Percentiles rank a stretch among this genome's conserved stretches.
Evolutionary conservation across 2,888 invertebrate genomes (phyloP).

Genomic region (Eupsilia transversa): DNA sequence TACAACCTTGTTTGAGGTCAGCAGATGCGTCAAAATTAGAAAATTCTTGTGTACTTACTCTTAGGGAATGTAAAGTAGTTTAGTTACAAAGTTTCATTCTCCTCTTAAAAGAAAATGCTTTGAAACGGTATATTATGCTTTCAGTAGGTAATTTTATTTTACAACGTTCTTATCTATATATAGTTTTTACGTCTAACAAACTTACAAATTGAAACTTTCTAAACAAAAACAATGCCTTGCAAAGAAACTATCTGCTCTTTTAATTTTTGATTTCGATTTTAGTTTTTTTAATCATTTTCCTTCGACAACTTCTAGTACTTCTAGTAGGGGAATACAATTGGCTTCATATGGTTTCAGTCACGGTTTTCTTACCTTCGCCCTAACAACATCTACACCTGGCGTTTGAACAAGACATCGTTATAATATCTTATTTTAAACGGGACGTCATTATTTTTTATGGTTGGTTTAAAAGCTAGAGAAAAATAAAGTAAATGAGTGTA

Average conservation of each 20-base stretch:
- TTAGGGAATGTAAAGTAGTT: background rate
- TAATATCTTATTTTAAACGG: slow-evolving; percentile 31
- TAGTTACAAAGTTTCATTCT: background rate
- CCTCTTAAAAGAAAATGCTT: too few relatives aligned
- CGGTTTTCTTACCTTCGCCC: slow-evolving; percentile 44
- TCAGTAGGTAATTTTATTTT: background rate
- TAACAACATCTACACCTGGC: slow-evolving; percentile 30
- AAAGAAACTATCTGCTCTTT: background rate
- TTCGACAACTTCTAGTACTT: slow-evolving; percentile 25
- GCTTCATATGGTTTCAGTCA: slow-evolving; percentile 62
- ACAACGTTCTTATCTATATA: background rate
- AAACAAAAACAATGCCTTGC: background rate
- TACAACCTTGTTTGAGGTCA: too few relatives aligned
- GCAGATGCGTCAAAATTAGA: background rate
- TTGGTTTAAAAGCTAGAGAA: background rate
- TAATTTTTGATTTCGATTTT: background rate
- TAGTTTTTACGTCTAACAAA: background rate
- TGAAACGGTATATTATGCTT: background rate
- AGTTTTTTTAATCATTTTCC: background rate
- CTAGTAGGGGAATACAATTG: slow-evolving; percentile 58
- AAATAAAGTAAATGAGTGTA: too few relatives aligned
- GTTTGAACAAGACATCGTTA: slow-evolving; percentile 50
- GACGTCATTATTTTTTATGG: slow-evolving; percentile 24
- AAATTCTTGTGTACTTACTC: background rate
- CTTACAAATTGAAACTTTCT: background rate